Percentiles rank a stretch among this genome's conserved stretches.
Conservation (phyloP, 2,797 vertebrate species). For the Aplochiton taeniatus region DNA sequence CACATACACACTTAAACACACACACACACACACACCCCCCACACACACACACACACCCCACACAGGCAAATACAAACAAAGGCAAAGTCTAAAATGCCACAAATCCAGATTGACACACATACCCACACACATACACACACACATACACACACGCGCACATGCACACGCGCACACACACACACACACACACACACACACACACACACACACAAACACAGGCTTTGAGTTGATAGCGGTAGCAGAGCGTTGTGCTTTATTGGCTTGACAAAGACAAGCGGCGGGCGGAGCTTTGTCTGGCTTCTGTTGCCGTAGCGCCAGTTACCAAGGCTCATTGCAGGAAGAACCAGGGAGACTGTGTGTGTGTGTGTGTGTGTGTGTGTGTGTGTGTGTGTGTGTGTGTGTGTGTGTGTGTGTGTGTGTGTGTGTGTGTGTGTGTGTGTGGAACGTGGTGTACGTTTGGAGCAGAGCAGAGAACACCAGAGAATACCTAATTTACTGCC, state of each 20-base stretch:
- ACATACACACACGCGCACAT: constrained; percentile 29
- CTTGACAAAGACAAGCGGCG: constrained; percentile 49
- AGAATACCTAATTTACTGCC: constrained; percentile 1
- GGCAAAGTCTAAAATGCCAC: too few species aligned
- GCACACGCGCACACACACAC: constrained; percentile 9
- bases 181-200: not conserved
- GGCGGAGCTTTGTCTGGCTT: constrained; percentile 47
- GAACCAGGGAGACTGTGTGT: constrained; percentile 9
- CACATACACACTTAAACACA: not conserved
- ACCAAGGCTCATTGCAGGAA: constrained; percentile 22
- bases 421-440: not conserved
- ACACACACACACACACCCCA: not conserved
- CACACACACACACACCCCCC: not conserved
- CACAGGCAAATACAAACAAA: constrained; percentile 31
- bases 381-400: not conserved
- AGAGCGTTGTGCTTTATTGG: constrained; percentile 51
- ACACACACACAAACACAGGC: not conserved
- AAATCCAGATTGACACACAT: too few species aligned
- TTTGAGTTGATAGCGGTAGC: constrained; percentile 42
- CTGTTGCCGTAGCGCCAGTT: constrained; percentile 55
- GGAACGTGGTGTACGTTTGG: not conserved
- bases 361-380: not conserved
- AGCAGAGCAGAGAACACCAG: not conserved
- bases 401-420: not conserved
- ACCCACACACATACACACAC: constrained; percentile 26